These are phyloP conservation scores for Andinoacara biseriatus DNA, from an alignment of 2,113 vertebrate genomes.

Conservation along the genomic window DNA sequence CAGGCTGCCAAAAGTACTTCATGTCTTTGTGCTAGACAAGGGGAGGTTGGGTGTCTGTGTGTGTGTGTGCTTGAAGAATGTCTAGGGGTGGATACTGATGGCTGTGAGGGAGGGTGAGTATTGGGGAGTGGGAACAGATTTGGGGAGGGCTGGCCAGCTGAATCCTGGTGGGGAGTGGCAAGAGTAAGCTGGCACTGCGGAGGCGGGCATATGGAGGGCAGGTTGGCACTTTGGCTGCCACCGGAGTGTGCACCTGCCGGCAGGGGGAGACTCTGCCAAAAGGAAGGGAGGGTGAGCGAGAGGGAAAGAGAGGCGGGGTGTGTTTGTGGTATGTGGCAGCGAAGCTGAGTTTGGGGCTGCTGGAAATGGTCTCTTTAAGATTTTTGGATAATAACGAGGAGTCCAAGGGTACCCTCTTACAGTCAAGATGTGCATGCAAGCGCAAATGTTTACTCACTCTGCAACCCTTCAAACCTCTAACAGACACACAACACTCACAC, in stretches of 20 bases:
- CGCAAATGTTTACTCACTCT: slow-evolving; percentile 15
- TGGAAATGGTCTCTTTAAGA: slow-evolving; percentile 60
- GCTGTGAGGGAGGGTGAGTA: slow-evolving; percentile 44
- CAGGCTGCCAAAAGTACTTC: slow-evolving; percentile 20
- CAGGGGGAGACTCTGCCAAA: slow-evolving; percentile 78
- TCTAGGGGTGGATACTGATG: slow-evolving; percentile 41
- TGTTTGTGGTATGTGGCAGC: slow-evolving; percentile 23
- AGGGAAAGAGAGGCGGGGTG: slow-evolving; percentile 5
- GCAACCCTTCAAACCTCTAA: not conserved
- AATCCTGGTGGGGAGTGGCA: slow-evolving; percentile 80
- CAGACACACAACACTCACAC: slow-evolving; percentile 18
- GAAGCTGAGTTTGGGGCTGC: slow-evolving; percentile 31
- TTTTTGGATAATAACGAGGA: slow-evolving; percentile 72
- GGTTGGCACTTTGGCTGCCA: slow-evolving; percentile 84
- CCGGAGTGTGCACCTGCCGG: slow-evolving; percentile 82
- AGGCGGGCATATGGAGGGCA: slow-evolving; percentile 86
- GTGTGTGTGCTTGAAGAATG: slow-evolving; percentile 3
- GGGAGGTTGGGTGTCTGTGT: slow-evolving; percentile 1
- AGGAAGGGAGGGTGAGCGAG: slow-evolving; percentile 26
- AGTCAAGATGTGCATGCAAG: slow-evolving; percentile 24
- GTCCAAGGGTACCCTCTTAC: slow-evolving; percentile 55
- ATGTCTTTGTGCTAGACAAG: slow-evolving; percentile 18
- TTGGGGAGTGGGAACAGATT: slow-evolving; percentile 65
- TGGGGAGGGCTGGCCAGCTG: slow-evolving; percentile 68
- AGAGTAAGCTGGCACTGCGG: slow-evolving; percentile 84